phyloP scores from a whole-genome alignment of 2,888 invertebrate species.

The Polyploca ridens region DNA sequence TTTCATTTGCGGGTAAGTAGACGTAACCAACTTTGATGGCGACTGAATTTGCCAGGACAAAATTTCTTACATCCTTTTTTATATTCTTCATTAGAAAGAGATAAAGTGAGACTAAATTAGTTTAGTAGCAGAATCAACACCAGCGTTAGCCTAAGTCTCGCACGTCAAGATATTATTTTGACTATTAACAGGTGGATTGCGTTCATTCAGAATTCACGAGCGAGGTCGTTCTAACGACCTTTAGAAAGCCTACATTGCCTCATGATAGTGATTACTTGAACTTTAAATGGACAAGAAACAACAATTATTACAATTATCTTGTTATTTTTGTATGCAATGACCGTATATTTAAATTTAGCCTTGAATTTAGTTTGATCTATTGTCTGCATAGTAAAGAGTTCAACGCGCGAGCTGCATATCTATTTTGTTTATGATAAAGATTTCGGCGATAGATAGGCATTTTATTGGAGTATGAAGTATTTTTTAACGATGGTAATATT shows the following conservation, averaged over 20 bases:
- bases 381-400: conserved; percentile 28
- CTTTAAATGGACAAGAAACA: background rate
- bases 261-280: background rate
- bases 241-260: background rate
- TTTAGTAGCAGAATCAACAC: too few species aligned
- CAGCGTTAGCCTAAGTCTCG: too few species aligned
- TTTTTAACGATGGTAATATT: too few species aligned
- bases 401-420: conserved; percentile 24
- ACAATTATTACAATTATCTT: background rate
- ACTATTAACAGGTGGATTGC: background rate
- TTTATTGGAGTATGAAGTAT: background rate
- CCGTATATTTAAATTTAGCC: background rate
- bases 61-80: too few species aligned
- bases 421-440: background rate
- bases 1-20: too few species aligned
- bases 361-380: background rate
- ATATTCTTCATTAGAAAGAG: too few species aligned
- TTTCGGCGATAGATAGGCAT: background rate
- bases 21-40: too few species aligned
- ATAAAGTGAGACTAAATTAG: too few species aligned
- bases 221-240: background rate
- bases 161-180: too few species aligned
- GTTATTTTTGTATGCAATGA: background rate
- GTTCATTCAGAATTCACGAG: background rate
- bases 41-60: too few species aligned